Evolutionary conservation across 1,140 invertebrate species (phyloP), one percentile per base, ranked within the genome.

Genomic region (Sitobion miscanthi): DNA sequence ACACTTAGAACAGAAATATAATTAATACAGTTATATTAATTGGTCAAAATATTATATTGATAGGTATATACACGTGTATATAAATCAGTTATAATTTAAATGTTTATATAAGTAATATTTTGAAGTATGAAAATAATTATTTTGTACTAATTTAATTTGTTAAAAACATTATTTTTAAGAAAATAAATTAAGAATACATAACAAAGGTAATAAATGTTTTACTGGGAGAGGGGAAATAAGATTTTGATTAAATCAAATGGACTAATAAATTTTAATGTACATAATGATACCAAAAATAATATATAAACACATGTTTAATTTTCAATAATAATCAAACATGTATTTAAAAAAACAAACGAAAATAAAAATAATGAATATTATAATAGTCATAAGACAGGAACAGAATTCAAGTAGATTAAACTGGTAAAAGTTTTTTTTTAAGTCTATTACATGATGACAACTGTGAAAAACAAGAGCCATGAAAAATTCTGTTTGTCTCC

Each of bases 361-460:
- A 91, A 49, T 91, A 52, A 91, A 91, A 83, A 91, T 45, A 83
- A 82, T 82, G 35, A 77, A 91, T 91, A 91, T 30, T 91, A 91
- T 30, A 91, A 91, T 91, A 82, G 90, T 91, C 91, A 54, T 25
- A 54, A 49, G 91, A 92, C 77, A 92, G 91, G 82, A 85, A 85
- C 77, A 92, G 91, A 92, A 47, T 54, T 85, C 62, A 92, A 85
- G 35, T 92, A 92, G 23, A 49, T 92, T 92, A 85, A 85, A 54
- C 91, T 49, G 49, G 30, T 54, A 82, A 47, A 47, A 85, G 8
- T 92, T 92, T 85, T 62, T 92, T 69, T 54, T 42, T 30, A 57
- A 90, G 47, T 90, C 88, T 38, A 90, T 57, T 42, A 57, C 23
- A 92, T 30, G 11, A 23, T 38, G 47, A 85, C 91, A 82, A 52